A percentile compares a stretch with the other conserved stretches of the same genome.
Conservation (phyloP, 2,888 invertebrate genomes). For the Chymomyza caudatula region DNA sequence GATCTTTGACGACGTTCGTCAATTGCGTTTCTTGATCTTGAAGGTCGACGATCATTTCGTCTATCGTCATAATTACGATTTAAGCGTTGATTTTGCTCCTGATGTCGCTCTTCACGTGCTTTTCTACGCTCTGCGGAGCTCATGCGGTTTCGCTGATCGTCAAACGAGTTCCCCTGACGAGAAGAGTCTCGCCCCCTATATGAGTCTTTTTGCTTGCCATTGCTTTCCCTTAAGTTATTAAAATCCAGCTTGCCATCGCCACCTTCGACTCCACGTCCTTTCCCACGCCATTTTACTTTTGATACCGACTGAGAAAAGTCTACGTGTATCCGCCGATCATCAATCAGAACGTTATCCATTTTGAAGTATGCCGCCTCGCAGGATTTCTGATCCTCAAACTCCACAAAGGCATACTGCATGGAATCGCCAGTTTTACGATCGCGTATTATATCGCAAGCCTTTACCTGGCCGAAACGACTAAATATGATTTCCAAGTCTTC, state of each 20-base stretch:
- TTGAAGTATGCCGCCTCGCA: slow-evolving; percentile 99
- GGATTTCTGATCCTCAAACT: slow-evolving; percentile 93
- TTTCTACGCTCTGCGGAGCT: slow-evolving; percentile 51
- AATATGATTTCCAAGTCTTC: slow-evolving; percentile 99
- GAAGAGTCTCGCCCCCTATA: neutral
- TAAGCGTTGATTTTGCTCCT: slow-evolving; percentile 43
- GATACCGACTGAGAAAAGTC: slow-evolving; percentile 99
- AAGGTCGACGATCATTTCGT: slow-evolving; percentile 16
- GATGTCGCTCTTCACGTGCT: slow-evolving; percentile 63
- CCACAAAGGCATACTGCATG: slow-evolving; percentile 98
- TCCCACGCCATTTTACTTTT: slow-evolving; percentile 93
- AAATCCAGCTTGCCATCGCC: slow-evolving; percentile 66
- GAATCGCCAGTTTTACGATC: slow-evolving; percentile 96
- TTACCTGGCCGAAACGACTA: slow-evolving; percentile 95
- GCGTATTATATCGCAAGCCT: slow-evolving; percentile 96
- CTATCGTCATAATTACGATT: slow-evolving; percentile 13
- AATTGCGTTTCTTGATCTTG: slow-evolving; percentile 14
- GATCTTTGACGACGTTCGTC: slow-evolving; percentile 20
- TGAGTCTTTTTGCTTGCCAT: slow-evolving; percentile 10
- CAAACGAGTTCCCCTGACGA: neutral
- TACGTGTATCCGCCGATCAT: slow-evolving; percentile 98
- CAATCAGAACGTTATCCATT: slow-evolving; percentile 99
- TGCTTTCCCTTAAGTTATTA: slow-evolving; percentile 56
- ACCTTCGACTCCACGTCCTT: slow-evolving; percentile 85
- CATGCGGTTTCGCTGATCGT: slow-evolving; percentile 23